These are phyloP conservation scores for Coenobita brevimanus DNA, from an alignment of 1,140 invertebrate species.

Conservation along the genomic window DNA sequence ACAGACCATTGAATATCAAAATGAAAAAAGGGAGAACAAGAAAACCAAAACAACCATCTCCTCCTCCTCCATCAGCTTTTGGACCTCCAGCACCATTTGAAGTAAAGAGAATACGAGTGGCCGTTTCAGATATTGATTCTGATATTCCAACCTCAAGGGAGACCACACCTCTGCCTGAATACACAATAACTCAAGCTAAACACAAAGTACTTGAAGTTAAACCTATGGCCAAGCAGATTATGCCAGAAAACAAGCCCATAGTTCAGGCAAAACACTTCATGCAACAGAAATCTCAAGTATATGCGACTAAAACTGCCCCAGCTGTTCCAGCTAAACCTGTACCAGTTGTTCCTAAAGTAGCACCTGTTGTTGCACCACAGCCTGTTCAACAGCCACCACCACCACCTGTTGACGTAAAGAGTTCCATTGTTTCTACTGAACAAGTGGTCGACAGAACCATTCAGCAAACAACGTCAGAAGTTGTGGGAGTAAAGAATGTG, in stretches of 20 bases:
- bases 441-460: background rate
- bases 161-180: slow-evolving; percentile 20
- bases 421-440: slow-evolving; percentile 7
- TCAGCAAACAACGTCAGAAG: slow-evolving; percentile 68
- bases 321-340: slow-evolving; percentile 10
- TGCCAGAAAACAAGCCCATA: slow-evolving; percentile 44
- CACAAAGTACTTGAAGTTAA: slow-evolving; percentile 27
- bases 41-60: slow-evolving; percentile 52
- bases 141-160: slow-evolving; percentile 42
- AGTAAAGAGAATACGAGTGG: slow-evolving; percentile 3
- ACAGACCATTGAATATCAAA: slow-evolving; percentile 76
- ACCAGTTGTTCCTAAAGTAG: slow-evolving; percentile 15
- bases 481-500: slow-evolving; percentile 36
- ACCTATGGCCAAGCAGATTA: slow-evolving; percentile 34
- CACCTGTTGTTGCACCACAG: slow-evolving; percentile 50
- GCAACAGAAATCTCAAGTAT: background rate
- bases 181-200: slow-evolving; percentile 41
- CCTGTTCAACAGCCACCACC: background rate
- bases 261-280: background rate
- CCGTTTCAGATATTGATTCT: slow-evolving; percentile 56
- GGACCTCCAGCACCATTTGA: slow-evolving; percentile 55
- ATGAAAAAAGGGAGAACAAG: slow-evolving; percentile 62
- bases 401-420: background rate
- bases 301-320: background rate
- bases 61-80: slow-evolving; percentile 63